Conservation (phyloP, 2,797 vertebrate genomes). For the Crenichthys baileyi region DNA sequence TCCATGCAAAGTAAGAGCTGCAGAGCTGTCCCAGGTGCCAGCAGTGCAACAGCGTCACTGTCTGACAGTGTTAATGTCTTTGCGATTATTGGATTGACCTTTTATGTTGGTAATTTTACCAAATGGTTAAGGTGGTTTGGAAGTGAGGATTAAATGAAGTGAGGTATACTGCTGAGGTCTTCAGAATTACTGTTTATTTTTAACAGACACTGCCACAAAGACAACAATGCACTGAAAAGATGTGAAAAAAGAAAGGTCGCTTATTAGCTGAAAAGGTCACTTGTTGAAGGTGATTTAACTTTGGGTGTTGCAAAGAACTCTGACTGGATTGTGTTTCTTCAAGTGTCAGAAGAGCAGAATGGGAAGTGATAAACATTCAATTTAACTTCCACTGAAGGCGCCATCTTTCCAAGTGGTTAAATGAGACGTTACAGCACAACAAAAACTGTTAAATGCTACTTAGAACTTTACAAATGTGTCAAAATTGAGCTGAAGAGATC, state of each 20-base stretch:
- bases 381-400: not conserved
- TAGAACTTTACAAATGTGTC: not conserved
- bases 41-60: slow-evolving; percentile 37
- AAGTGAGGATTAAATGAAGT: no score
- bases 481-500: not conserved
- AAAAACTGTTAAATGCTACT: not conserved
- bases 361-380: not conserved
- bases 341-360: no score
- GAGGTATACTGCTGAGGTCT: not conserved
- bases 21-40: not conserved
- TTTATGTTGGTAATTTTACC: slow-evolving; percentile 1
- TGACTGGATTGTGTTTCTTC: not conserved
- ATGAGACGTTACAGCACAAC: not conserved
- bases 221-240: no score
- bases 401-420: not conserved
- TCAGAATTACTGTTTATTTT: not conserved
- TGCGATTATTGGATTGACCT: slow-evolving; percentile 16
- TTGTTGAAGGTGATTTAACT: not conserved
- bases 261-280: not conserved
- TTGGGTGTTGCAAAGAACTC: not conserved
- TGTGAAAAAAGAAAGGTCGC: not conserved
- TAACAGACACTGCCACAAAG: no score
- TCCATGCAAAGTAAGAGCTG: slow-evolving; percentile 19
- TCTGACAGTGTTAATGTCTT: slow-evolving; percentile 19
- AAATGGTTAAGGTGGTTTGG: not conserved